phyloP scores from a whole-genome alignment of 2,888 invertebrate genomes.

The Ormia ochracea region DNA sequence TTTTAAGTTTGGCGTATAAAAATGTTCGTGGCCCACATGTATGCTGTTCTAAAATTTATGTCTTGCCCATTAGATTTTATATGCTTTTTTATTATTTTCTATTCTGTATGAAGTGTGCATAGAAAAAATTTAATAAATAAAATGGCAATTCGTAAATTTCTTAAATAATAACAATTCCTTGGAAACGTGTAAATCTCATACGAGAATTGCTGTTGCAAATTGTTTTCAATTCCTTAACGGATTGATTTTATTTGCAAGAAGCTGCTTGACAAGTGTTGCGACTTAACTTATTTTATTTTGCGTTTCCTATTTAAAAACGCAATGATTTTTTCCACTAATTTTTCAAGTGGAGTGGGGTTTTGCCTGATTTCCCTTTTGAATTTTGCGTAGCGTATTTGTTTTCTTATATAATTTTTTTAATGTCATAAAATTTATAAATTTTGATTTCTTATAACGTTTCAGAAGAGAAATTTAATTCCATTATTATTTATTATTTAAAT shows the following conservation, averaged over 20 bases:
- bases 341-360: too few relatives aligned
- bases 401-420: too few relatives aligned
- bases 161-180: constrained; percentile 24
- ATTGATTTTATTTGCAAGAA: not conserved
- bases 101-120: not conserved
- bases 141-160: not conserved
- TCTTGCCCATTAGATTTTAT: not conserved
- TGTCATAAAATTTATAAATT: too few relatives aligned
- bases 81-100: not conserved
- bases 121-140: not conserved
- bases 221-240: constrained; percentile 2
- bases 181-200: not conserved
- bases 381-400: too few relatives aligned
- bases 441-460: too few relatives aligned
- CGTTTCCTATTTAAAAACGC: not conserved
- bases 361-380: too few relatives aligned
- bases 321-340: too few relatives aligned
- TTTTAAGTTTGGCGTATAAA: constrained; percentile 1
- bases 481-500: too few relatives aligned
- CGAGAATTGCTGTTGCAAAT: constrained; percentile 1
- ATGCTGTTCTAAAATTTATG: not conserved
- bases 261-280: not conserved
- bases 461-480: too few relatives aligned
- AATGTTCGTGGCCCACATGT: constrained; percentile 22
- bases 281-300: not conserved